Conservation (phyloP, 2,797 vertebrate species). For the Dendrocincla fuliginosa region DNA sequence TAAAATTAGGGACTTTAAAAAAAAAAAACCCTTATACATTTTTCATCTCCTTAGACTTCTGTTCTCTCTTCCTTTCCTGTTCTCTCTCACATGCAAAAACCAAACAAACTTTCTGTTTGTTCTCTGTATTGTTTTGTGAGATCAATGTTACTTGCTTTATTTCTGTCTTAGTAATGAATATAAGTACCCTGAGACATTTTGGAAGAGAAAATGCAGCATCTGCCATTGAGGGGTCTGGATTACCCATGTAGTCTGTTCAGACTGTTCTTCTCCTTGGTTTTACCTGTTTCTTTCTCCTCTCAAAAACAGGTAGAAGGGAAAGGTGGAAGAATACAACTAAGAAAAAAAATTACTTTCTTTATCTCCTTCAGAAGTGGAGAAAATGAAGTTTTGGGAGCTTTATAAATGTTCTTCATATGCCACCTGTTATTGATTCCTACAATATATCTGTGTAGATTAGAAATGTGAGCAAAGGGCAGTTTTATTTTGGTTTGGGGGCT, state of each 20-base stretch:
- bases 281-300: not conserved
- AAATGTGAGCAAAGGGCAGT: not conserved
- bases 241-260: not conserved
- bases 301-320: not conserved
- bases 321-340: not conserved
- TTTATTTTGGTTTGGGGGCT: not conserved
- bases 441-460: not conserved
- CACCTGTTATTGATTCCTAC: not conserved
- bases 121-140: not conserved
- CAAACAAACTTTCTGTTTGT: not conserved
- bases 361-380: not conserved
- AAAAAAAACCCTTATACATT: not conserved
- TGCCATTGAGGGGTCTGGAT: not conserved
- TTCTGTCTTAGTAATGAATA: not conserved
- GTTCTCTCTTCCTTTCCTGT: not conserved
- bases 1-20: not conserved
- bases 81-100: not conserved
- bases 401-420: not conserved
- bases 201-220: not conserved
- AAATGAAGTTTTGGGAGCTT: not conserved
- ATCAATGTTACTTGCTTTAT: not conserved
- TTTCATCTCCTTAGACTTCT: not conserved
- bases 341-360: not conserved
- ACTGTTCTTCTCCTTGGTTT: not conserved
- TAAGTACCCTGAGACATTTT: not conserved